These are phyloP conservation scores for Labrus mixtus DNA, from an alignment of 2,113 vertebrate species.

Conservation along the genomic window DNA sequence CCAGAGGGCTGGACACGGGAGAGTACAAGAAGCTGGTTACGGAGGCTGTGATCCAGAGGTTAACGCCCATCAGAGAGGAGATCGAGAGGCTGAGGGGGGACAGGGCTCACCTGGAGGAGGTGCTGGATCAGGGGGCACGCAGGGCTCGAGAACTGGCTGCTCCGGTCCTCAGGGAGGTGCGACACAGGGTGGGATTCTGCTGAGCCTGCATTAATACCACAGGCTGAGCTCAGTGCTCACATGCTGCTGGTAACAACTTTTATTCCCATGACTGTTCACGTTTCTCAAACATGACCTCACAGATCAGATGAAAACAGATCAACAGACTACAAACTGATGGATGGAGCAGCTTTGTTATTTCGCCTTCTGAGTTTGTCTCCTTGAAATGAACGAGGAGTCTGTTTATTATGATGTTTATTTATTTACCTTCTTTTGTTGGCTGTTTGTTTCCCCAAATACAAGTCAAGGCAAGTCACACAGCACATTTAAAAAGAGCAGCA, in stretches of 20 bases:
- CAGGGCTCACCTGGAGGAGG: conserved; percentile 81
- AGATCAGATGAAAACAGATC: too few relatives aligned
- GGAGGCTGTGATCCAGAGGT: conserved; percentile 89
- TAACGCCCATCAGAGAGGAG: conserved; percentile 89
- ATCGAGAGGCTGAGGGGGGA: conserved; percentile 88
- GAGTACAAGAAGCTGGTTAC: conserved; percentile 91
- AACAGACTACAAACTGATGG: too few relatives aligned
- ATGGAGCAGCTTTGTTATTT: too few relatives aligned
- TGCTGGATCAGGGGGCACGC: conserved; percentile 84
- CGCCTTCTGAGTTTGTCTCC: too few relatives aligned
- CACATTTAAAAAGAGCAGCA: too few relatives aligned
- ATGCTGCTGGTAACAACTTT: too few relatives aligned
- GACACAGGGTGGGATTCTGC: conserved; percentile 88
- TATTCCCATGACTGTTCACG: neutral
- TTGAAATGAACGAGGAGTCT: too few relatives aligned
- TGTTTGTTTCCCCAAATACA: too few relatives aligned
- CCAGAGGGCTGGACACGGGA: conserved; percentile 88
- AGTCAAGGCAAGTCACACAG: too few relatives aligned
- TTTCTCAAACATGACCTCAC: neutral
- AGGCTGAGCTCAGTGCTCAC: too few relatives aligned
- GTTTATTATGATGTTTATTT: too few relatives aligned
- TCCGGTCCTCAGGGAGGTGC: conserved; percentile 87
- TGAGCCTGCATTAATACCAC: conserved; percentile 66
- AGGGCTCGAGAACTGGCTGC: conserved; percentile 88
- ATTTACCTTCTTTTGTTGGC: too few relatives aligned